These are phyloP conservation scores for Spermophilus dauricus DNA, from an alignment of 2,113 vertebrate genomes.

Conservation along the genomic window DNA sequence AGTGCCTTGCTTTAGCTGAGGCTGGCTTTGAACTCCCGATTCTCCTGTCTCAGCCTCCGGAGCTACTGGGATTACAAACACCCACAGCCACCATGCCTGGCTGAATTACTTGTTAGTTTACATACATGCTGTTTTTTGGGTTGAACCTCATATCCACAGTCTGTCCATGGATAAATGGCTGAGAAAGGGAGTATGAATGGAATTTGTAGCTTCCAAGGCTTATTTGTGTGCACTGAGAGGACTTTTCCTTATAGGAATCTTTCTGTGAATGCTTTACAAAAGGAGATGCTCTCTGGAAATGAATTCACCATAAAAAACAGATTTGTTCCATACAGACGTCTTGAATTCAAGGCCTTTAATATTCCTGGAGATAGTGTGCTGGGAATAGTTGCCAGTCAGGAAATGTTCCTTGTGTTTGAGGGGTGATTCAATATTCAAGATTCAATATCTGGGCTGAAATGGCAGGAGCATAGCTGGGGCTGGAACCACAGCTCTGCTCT, in stretches of 20 bases:
- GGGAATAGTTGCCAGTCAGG: background rate
- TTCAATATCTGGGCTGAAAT: background rate
- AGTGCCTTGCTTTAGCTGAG: no score
- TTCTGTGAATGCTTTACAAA: background rate
- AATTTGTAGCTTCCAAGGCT: background rate
- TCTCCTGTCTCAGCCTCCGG: no score
- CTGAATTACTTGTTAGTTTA: background rate
- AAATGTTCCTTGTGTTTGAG: background rate
- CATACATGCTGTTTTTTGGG: background rate
- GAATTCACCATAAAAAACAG: background rate
- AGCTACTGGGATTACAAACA: no score
- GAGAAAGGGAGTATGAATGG: conserved; percentile 24
- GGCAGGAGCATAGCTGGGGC: background rate
- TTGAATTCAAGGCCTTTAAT: background rate
- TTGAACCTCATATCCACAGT: background rate
- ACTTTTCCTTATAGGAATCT: background rate
- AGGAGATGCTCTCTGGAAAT: background rate
- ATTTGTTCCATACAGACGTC: background rate
- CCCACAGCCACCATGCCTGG: no score
- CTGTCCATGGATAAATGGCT: background rate
- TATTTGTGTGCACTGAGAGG: background rate
- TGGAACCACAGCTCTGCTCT: background rate
- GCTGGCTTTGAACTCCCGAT: no score
- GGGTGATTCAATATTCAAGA: background rate
- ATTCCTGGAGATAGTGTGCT: background rate